Conservation (phyloP, 2,888 invertebrate species). For the Tipula helvola region DNA sequence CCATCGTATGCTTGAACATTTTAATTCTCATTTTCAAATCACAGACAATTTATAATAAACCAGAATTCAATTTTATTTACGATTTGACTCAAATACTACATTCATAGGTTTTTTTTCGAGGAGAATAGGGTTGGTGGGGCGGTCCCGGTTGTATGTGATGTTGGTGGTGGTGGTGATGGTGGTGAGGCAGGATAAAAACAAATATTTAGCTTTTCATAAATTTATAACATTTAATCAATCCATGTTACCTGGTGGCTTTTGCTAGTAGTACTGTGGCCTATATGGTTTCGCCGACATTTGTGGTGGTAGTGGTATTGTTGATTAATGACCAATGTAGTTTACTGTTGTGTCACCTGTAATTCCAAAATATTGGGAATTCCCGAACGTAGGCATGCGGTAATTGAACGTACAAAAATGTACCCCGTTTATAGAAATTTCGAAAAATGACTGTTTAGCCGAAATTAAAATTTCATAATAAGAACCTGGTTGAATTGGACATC, state of each 20-base stretch:
- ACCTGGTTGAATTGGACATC: conserved; percentile 51
- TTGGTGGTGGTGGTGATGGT: not conserved
- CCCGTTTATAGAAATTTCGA: conserved; percentile 59
- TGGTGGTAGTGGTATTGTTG: not conserved
- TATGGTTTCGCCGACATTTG: not conserved
- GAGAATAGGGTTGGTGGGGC: too few relatives aligned
- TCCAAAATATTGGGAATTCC: not conserved
- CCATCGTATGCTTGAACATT: too few relatives aligned
- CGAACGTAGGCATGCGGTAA: conserved; percentile 50
- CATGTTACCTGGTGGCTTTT: not conserved
- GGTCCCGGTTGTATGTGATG: not conserved
- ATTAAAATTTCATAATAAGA: conserved; percentile 60
- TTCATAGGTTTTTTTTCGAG: too few relatives aligned
- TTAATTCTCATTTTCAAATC: too few relatives aligned
- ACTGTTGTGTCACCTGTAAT: not conserved
- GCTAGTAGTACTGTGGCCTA: too few relatives aligned
- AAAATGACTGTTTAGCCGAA: conserved; percentile 43
- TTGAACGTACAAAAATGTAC: conserved; percentile 64
- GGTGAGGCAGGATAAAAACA: not conserved
- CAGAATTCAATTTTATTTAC: too few relatives aligned
- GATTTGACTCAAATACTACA: too few relatives aligned
- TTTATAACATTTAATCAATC: not conserved
- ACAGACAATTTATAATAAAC: too few relatives aligned
- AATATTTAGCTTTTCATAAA: not conserved
- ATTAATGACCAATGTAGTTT: not conserved